These are phyloP conservation scores for Sicus ferrugineus DNA, from an alignment of 2,888 invertebrate species.

Conservation along the genomic window DNA sequence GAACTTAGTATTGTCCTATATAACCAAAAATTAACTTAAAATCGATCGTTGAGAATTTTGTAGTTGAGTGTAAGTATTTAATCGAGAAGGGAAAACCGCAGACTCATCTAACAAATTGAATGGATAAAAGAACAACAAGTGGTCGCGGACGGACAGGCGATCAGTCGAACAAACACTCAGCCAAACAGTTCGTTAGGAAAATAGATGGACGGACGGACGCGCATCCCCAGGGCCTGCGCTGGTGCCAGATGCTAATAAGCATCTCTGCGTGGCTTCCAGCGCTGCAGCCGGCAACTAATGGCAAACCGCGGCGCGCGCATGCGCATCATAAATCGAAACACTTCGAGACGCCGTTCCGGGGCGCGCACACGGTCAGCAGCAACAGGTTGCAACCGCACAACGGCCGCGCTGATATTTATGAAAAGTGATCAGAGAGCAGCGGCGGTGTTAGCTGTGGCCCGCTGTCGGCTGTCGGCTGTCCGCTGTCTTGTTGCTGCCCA, in stretches of 20 bases:
- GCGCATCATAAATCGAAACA: conserved; percentile 39
- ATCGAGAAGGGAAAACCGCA: not conserved
- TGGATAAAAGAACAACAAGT: conserved; percentile 64
- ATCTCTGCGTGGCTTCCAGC: conserved; percentile 32
- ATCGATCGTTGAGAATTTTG: too few species aligned
- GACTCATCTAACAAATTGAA: conserved; percentile 60
- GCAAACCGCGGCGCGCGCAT: conserved; percentile 40
- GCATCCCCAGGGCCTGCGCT: not conserved
- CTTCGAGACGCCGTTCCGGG: conserved; percentile 28
- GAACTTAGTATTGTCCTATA: too few species aligned
- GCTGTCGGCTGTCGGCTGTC: conserved; percentile 1
- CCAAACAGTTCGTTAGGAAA: too few species aligned
- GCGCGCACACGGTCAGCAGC: conserved; percentile 14
- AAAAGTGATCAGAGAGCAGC: conserved; percentile 40
- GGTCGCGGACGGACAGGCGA: conserved; percentile 49
- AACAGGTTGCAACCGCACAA: conserved; percentile 34
- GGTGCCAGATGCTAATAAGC: conserved; percentile 29
- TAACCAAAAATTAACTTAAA: too few species aligned
- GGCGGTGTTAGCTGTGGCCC: conserved; percentile 1
- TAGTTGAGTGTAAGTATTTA: not conserved
- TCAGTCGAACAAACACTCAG: too few species aligned
- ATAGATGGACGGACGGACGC: conserved; percentile 33
- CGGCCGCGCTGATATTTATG: conserved; percentile 40
- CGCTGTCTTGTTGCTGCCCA: conserved; percentile 24
- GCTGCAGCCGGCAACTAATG: not conserved